A percentile compares a stretch with the other conserved stretches of the same genome.
These are phyloP conservation scores for Latrodectus hesperus DNA, from an alignment of 2,888 invertebrate genomes.

Conservation along the genomic window DNA sequence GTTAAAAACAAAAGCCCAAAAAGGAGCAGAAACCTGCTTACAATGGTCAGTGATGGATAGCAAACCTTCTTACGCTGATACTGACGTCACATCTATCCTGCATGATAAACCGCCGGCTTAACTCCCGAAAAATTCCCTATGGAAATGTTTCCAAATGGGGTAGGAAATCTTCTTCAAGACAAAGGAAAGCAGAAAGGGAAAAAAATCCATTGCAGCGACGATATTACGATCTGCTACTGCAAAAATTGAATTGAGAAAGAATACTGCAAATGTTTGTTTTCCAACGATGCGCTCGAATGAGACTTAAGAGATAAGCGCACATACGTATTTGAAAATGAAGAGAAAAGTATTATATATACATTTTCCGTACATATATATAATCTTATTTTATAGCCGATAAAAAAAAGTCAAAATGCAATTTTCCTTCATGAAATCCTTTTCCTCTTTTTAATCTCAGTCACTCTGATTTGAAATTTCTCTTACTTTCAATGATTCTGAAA, in stretches of 20 bases:
- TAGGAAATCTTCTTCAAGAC: neutral
- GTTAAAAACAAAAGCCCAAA: constrained; percentile 12
- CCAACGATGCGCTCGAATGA: neutral
- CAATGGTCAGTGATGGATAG: constrained; percentile 50
- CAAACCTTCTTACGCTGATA: constrained; percentile 37
- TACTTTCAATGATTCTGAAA: too few relatives aligned
- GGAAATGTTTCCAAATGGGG: constrained; percentile 51
- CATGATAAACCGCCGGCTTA: constrained; percentile 43
- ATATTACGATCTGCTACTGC: neutral
- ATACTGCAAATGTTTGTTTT: constrained; percentile 1
- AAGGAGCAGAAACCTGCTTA: constrained; percentile 46
- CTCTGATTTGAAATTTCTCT: too few relatives aligned
- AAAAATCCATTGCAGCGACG: neutral
- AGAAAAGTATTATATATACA: too few relatives aligned
- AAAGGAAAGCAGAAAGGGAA: neutral
- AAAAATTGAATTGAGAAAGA: neutral
- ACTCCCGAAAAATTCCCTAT: constrained; percentile 28
- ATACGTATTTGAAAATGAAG: too few relatives aligned
- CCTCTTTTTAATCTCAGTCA: too few relatives aligned
- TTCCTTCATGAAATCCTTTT: too few relatives aligned
- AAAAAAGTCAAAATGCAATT: too few relatives aligned
- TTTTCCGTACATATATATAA: too few relatives aligned
- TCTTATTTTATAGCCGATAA: too few relatives aligned
- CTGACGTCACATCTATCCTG: constrained; percentile 25
- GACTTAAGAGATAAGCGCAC: too few relatives aligned